Evolutionary conservation across 2,113 vertebrate species (phyloP).

Genomic region (Saccopteryx bilineata): DNA sequence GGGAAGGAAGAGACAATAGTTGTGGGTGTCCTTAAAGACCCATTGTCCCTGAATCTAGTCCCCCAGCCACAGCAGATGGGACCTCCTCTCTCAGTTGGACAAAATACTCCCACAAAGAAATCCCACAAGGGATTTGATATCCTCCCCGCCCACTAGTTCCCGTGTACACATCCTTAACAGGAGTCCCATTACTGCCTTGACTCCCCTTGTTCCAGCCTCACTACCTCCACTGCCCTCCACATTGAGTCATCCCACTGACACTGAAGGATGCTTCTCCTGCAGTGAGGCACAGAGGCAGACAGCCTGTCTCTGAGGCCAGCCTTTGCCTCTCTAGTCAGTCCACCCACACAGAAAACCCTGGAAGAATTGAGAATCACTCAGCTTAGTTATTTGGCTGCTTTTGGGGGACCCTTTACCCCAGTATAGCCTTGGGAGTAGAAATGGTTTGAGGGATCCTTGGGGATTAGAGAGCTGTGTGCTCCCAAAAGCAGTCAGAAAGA

Average conservation of each 20-base stretch:
- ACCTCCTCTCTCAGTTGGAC: neutral
- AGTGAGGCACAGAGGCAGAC: neutral
- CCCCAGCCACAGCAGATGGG: neutral
- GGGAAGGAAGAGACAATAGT: neutral
- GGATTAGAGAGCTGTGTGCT: neutral
- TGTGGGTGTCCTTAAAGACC: neutral
- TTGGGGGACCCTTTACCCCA: neutral
- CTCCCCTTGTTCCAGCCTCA: neutral
- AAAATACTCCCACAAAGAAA: neutral
- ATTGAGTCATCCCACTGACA: neutral
- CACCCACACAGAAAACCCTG: neutral
- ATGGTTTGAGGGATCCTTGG: neutral
- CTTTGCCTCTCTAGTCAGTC: neutral
- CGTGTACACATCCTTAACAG: neutral
- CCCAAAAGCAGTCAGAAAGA: neutral
- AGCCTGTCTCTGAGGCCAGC: neutral
- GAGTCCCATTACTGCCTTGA: too few species aligned
- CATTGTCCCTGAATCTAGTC: too few species aligned
- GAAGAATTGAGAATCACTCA: neutral
- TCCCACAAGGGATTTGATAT: neutral
- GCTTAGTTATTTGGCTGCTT: neutral
- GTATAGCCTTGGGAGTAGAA: neutral
- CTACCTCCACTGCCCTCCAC: neutral
- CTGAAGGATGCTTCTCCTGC: neutral
- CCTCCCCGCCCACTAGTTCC: too few species aligned